Conservation (phyloP, 2,797 vertebrate species). For the Sphenopsis melanotis region DNA sequence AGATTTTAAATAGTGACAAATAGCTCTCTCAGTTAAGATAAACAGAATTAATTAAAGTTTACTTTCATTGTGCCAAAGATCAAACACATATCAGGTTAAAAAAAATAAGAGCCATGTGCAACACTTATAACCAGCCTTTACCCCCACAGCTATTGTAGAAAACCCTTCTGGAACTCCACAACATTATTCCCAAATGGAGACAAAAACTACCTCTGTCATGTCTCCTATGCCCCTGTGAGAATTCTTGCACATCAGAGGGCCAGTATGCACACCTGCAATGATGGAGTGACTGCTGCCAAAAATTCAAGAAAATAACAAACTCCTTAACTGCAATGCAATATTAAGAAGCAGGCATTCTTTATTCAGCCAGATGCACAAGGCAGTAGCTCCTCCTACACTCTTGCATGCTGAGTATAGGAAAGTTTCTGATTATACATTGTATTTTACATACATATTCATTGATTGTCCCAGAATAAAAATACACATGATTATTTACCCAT, state of each 20-base stretch:
- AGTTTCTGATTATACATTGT: neutral
- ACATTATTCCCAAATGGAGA: neutral
- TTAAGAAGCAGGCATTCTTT: neutral
- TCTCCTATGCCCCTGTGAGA: accelerated
- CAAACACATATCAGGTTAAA: neutral
- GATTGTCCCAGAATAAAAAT: neutral
- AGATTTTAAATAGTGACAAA: neutral
- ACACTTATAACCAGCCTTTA: neutral
- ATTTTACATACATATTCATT: neutral
- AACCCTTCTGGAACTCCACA: neutral
- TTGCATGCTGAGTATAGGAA: neutral
- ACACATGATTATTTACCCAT: neutral
- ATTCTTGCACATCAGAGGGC: neutral
- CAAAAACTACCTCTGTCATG: neutral
- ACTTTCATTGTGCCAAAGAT: neutral
- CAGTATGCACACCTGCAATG: neutral
- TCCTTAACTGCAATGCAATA: neutral
- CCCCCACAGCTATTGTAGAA: neutral
- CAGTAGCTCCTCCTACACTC: neutral
- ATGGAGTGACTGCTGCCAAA: neutral
- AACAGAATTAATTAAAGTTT: neutral
- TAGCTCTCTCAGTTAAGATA: neutral
- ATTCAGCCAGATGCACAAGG: neutral
- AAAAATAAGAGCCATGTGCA: neutral
- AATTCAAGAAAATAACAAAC: neutral